These are phyloP conservation scores for Smutsia gigantea DNA, from an alignment of 2,797 vertebrate genomes.

Conservation along the genomic window DNA sequence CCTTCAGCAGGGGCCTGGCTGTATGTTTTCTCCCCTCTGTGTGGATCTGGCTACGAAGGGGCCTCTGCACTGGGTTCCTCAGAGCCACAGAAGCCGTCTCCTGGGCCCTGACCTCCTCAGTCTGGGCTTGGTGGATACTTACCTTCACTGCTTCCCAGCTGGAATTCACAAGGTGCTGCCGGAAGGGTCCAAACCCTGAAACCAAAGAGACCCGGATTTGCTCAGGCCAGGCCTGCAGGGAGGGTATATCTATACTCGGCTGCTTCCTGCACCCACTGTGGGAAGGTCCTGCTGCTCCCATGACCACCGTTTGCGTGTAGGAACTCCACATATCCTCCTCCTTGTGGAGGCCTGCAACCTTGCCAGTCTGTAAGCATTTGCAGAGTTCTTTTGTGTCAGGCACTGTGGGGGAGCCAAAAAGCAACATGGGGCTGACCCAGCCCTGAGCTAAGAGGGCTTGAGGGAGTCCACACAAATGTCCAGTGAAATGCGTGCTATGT, in stretches of 20 bases:
- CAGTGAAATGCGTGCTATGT: not conserved
- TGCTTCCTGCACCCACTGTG: not conserved
- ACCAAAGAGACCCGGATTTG: conserved; percentile 60
- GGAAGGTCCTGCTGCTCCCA: not conserved
- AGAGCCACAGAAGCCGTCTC: conserved; percentile 1
- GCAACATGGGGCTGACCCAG: not conserved
- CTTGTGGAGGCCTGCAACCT: not conserved
- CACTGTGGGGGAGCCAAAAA: not conserved
- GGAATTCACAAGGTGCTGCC: conserved; percentile 90
- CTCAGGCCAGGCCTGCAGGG: not conserved
- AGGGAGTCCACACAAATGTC: not conserved
- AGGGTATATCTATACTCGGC: not conserved
- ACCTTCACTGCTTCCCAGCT: conserved; percentile 94
- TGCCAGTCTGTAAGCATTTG: too few relatives aligned
- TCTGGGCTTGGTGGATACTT: conserved; percentile 49
- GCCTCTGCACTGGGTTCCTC: not conserved
- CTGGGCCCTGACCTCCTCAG: too few relatives aligned
- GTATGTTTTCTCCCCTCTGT: not conserved
- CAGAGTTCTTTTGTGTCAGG: not conserved
- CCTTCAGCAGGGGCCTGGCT: not conserved
- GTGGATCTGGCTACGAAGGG: conserved; percentile 10
- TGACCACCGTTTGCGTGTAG: not conserved
- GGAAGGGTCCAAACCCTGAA: conserved; percentile 93
- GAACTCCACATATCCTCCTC: not conserved
- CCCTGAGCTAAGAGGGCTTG: not conserved